These are phyloP conservation scores for Cephus pygmeus DNA, from an alignment of 2,888 invertebrate species.

Conservation along the genomic window DNA sequence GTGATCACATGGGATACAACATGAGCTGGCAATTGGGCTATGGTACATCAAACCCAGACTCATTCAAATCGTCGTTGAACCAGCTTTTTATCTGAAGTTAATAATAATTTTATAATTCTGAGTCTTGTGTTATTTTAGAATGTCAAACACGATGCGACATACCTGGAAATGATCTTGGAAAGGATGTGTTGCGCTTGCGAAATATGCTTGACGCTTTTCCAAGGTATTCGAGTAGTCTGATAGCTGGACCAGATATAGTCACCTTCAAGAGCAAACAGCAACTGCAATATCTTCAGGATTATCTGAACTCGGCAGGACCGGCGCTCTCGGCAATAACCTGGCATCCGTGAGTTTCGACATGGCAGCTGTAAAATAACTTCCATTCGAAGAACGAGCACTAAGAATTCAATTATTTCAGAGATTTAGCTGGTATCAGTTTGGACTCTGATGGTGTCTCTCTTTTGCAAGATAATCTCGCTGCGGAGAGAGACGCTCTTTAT, in stretches of 20 bases:
- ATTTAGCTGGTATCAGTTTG: constrained; percentile 45
- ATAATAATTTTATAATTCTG: neutral
- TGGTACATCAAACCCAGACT: constrained; percentile 65
- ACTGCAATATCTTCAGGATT: constrained; percentile 60
- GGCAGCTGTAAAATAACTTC: neutral
- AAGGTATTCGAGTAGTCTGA: constrained; percentile 53
- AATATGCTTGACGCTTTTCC: constrained; percentile 76
- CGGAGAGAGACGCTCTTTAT: constrained; percentile 45
- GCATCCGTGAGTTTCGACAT: constrained; percentile 74
- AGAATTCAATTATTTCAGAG: constrained; percentile 29
- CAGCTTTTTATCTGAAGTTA: neutral
- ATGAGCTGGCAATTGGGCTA: constrained; percentile 81
- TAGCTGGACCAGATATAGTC: constrained; percentile 66
- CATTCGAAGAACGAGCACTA: neutral
- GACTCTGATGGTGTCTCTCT: constrained; percentile 42
- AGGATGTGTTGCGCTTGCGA: constrained; percentile 66
- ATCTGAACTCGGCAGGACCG: constrained; percentile 67
- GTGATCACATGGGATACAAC: constrained; percentile 73
- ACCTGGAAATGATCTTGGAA: constrained; percentile 56
- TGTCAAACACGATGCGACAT: constrained; percentile 55
- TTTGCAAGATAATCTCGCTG: constrained; percentile 45
- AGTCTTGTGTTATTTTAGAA: constrained; percentile 35
- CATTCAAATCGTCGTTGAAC: neutral
- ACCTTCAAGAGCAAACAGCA: constrained; percentile 51
- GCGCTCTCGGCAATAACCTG: constrained; percentile 76